Conservation (phyloP, 2,888 invertebrate genomes). For the Pandemis cinnamomeana region DNA sequence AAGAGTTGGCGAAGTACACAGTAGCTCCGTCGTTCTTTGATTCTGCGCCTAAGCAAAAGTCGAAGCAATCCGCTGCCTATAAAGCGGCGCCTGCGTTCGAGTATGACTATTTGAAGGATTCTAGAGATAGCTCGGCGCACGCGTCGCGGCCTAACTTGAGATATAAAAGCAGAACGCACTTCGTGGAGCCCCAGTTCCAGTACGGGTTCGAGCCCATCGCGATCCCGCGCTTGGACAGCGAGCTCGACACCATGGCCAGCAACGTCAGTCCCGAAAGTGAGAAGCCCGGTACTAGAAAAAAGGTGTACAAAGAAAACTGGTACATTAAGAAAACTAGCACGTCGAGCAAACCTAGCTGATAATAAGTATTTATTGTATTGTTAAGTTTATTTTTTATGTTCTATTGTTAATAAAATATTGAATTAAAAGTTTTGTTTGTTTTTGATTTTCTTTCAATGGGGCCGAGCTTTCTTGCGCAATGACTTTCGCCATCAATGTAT, state of each 20-base stretch:
- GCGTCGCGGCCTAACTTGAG: slow-evolving; percentile 65
- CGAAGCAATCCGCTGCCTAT: slow-evolving; percentile 63
- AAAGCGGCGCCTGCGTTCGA: slow-evolving; percentile 64
- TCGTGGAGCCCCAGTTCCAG: slow-evolving; percentile 79
- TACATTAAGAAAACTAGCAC: slow-evolving; percentile 77
- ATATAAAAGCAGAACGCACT: slow-evolving; percentile 66
- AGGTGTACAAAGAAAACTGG: slow-evolving; percentile 78
- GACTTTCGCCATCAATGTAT: slow-evolving; percentile 76
- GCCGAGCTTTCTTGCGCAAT: slow-evolving; percentile 58
- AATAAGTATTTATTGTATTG: slow-evolving; percentile 65
- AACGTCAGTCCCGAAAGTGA: slow-evolving; percentile 73
- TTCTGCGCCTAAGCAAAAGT: slow-evolving; percentile 56
- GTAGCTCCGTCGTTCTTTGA: slow-evolving; percentile 57
- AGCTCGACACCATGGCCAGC: slow-evolving; percentile 75
- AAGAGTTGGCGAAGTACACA: slow-evolving; percentile 62
- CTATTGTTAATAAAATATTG: slow-evolving; percentile 52
- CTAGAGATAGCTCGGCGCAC: slow-evolving; percentile 65
- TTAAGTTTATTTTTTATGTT: slow-evolving; percentile 51
- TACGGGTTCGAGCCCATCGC: slow-evolving; percentile 79
- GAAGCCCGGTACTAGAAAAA: slow-evolving; percentile 73
- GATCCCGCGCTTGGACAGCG: slow-evolving; percentile 72
- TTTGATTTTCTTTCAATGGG: slow-evolving; percentile 22
- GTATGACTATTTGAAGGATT: slow-evolving; percentile 65
- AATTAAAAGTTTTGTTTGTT: slow-evolving; percentile 28
- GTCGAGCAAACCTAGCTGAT: slow-evolving; percentile 73